Evolutionary conservation across 2,797 vertebrate species (phyloP).

Genomic region (Coccyzus lansbergi): DNA sequence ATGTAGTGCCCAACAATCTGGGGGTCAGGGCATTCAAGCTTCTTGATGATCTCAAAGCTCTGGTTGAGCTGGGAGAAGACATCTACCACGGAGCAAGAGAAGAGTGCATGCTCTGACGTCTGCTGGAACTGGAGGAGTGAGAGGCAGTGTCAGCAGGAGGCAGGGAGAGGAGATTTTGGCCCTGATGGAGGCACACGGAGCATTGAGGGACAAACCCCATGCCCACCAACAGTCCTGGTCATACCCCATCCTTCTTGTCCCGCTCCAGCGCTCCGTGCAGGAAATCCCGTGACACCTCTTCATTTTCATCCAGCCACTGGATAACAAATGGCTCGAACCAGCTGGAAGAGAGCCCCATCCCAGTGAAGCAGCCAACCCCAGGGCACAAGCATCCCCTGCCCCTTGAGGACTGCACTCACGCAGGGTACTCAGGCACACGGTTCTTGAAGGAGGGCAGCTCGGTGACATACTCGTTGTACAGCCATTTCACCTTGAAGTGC

Average conservation of each 20-base stretch:
- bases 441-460: slow-evolving; percentile 96
- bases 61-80: slow-evolving; percentile 99
- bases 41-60: slow-evolving; percentile 99
- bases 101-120: slow-evolving; percentile 95
- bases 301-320: slow-evolving; percentile 98
- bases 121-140: slow-evolving; percentile 89
- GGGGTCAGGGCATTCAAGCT: slow-evolving; percentile 95
- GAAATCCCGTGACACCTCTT: slow-evolving; percentile 97
- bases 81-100: slow-evolving; percentile 97
- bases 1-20: slow-evolving; percentile 98
- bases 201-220: background rate
- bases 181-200: background rate
- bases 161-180: background rate
- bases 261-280: slow-evolving; percentile 94
- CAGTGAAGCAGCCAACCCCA: background rate
- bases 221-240: background rate
- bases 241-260: slow-evolving; percentile 98
- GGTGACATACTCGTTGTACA: slow-evolving; percentile 97
- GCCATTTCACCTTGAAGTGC: slow-evolving; percentile 99
- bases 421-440: slow-evolving; percentile 94
- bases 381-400: accelerated
- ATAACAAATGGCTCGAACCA: slow-evolving; percentile 99
- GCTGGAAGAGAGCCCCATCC: slow-evolving; percentile 62
- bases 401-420: slow-evolving; percentile 81
- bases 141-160: background rate